Evolutionary conservation across 1,140 invertebrate species (phyloP).

Genomic region (Drosophila saltans): DNA sequence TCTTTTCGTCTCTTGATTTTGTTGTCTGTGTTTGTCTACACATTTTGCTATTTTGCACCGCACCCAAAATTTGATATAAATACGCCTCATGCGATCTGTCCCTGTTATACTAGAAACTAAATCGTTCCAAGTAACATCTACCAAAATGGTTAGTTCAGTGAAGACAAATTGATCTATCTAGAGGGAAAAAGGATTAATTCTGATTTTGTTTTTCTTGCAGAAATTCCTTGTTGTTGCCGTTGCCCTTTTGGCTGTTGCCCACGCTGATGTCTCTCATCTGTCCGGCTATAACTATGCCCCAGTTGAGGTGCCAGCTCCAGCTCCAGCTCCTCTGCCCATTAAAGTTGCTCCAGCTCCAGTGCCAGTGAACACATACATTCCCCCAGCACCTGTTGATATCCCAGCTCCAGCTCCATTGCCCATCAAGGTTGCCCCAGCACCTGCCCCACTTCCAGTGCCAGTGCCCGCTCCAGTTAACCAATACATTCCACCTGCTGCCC

Average conservation of each 20-base stretch:
- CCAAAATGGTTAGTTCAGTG: slow-evolving; percentile 61
- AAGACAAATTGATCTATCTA: background rate
- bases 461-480: slow-evolving; percentile 20
- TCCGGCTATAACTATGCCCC: slow-evolving; percentile 73
- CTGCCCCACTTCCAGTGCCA: slow-evolving; percentile 9
- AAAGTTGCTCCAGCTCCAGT: slow-evolving; percentile 46
- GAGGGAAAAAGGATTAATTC: background rate
- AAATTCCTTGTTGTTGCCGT: slow-evolving; percentile 70
- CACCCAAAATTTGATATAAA: slow-evolving; percentile 61
- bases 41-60: slow-evolving; percentile 21
- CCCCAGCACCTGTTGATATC: slow-evolving; percentile 18
- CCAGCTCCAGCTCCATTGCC: slow-evolving; percentile 33
- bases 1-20: slow-evolving; percentile 23
- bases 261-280: slow-evolving; percentile 77
- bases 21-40: slow-evolving; percentile 15
- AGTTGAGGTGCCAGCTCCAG: slow-evolving; percentile 46
- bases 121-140: slow-evolving; percentile 59
- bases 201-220: slow-evolving; percentile 38
- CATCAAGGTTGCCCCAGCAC: slow-evolving; percentile 25
- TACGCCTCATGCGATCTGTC: slow-evolving; percentile 26
- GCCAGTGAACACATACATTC: slow-evolving; percentile 43
- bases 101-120: slow-evolving; percentile 53
- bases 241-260: slow-evolving; percentile 70
- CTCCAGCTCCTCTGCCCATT: slow-evolving; percentile 42
- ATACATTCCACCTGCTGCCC: slow-evolving; percentile 53